These are phyloP conservation scores for Apaloderma vittatum DNA, from an alignment of 2,113 vertebrate species.

Conservation along the genomic window DNA sequence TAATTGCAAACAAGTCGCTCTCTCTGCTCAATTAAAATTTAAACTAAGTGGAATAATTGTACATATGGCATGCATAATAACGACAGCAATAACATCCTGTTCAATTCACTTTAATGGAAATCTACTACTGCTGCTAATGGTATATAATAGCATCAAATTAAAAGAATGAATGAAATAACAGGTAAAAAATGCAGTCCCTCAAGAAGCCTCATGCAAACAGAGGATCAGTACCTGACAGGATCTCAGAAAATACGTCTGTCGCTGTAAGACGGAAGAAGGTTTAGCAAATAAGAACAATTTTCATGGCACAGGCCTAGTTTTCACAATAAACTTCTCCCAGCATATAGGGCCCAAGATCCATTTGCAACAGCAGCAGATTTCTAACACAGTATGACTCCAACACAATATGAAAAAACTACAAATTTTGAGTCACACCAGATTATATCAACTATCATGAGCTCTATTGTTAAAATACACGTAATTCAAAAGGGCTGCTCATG, in stretches of 20 bases:
- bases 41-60: constrained; percentile 54
- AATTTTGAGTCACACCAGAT: not conserved
- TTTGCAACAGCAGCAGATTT: not conserved
- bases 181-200: not conserved
- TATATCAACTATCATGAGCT: accelerated
- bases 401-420: not conserved
- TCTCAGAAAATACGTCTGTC: not conserved
- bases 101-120: not conserved
- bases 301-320: not conserved
- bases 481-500: not conserved
- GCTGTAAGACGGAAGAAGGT: not conserved
- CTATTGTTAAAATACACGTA: not conserved
- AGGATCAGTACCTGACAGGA: not conserved
- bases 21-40: constrained; percentile 61
- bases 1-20: constrained; percentile 24
- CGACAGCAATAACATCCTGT: not conserved
- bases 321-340: not conserved
- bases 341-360: accelerated
- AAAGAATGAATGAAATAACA: not conserved
- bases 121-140: not conserved
- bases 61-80: constrained; percentile 26
- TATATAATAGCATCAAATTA: not conserved
- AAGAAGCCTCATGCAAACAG: not conserved
- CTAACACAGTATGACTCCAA: not conserved
- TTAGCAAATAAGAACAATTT: not conserved